Evolutionary conservation across 2,113 vertebrate species (phyloP).

Genomic region (Bungarus multicinctus): DNA sequence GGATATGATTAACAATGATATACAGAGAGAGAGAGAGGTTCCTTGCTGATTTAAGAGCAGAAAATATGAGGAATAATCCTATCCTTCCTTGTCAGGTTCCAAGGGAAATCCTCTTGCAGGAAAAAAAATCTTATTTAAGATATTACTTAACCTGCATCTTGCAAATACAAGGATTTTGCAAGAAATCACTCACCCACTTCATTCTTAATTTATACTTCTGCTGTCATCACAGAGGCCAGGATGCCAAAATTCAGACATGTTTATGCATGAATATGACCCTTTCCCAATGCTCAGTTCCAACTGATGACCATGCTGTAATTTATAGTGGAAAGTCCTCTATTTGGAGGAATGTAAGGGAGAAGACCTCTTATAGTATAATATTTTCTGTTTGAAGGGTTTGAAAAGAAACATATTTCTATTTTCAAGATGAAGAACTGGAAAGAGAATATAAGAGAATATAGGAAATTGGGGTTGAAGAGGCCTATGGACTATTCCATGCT

Average conservation of each 20-base stretch:
- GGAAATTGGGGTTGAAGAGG: background rate
- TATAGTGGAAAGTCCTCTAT: background rate
- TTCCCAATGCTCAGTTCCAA: background rate
- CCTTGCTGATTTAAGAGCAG: background rate
- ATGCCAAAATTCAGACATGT: background rate
- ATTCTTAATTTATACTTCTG: background rate
- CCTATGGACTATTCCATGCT: background rate
- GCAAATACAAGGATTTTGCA: background rate
- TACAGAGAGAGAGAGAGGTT: background rate
- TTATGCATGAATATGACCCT: background rate
- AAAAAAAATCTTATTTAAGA: background rate
- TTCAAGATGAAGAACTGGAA: background rate
- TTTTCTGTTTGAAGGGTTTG: background rate
- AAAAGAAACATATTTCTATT: background rate
- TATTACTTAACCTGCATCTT: background rate
- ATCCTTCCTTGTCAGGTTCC: background rate
- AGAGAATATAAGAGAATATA: background rate
- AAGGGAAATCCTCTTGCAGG: background rate
- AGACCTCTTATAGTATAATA: background rate
- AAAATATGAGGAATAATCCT: background rate
- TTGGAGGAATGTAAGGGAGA: background rate
- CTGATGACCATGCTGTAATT: background rate
- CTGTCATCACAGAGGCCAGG: background rate
- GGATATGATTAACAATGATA: background rate
- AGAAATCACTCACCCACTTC: background rate